Evolutionary conservation across 2,113 vertebrate genomes (phyloP), one percentile per base, ranked within the genome.

Genomic region (Apeltes quadracus): DNA sequence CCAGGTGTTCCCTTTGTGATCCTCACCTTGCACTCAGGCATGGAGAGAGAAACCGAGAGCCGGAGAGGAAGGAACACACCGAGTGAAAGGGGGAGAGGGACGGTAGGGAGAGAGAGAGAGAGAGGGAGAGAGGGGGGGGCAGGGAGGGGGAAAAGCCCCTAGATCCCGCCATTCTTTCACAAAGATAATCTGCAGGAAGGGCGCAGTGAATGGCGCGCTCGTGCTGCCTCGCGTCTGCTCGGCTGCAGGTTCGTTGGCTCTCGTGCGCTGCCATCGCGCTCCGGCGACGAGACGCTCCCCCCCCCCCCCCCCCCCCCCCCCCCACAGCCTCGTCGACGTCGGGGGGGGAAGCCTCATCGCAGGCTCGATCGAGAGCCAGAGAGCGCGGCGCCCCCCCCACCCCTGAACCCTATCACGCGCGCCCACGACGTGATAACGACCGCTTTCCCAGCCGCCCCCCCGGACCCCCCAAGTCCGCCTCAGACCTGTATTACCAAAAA

Each of bases 1-100:
- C 92, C 93, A 94, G 93, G 91, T 95, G 93, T 91, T 88, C 84
- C 88, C 87, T 93, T 93, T 94, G 90, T 94, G 89, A 89, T 93
- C 86, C 82, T 79, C 90, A 87, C 66, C 90, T 93, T 91, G 89
- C 85, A 84, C 72, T 85, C 67, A 81, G 79, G 84, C 85, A 80
- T 84, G 82, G 76, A 82, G 66, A 58, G 78, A 1, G 55, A 77
- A 75, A 72, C 63, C 32, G 72, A 75, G 73, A 71, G 73, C 68
- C 67, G 29, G 67, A 75, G 72, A 72, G 72, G 78, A 71, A 81
- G 79, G 61, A 76, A 16, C 51, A 54, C 7, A 29, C 43, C 23
- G n/a, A 34, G 25, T 61, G 78, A 81, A 61, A 65, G 69, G 56
- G 67, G 69, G 81, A 51, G 50, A 48, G 81, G 72, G 85, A 79